phyloP scores from a whole-genome alignment of 1,140 invertebrate species.

The Hylyphantes graminicola region DNA sequence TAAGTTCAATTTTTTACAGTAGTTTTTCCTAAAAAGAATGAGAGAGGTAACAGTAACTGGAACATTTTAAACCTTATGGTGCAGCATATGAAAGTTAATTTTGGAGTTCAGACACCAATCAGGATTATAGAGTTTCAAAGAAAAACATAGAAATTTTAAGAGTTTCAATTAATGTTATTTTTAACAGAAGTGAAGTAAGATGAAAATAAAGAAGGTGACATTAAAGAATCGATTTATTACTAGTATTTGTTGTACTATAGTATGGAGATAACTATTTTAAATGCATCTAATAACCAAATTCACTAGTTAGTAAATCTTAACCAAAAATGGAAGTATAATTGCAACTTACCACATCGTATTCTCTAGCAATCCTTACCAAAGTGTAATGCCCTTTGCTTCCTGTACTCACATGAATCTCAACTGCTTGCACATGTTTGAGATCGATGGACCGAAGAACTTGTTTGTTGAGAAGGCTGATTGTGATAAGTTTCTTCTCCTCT shows the following conservation, averaged over 20 bases:
- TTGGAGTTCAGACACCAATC: too few species aligned
- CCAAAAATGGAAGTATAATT: not conserved
- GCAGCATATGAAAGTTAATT: too few species aligned
- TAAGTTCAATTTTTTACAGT: too few species aligned
- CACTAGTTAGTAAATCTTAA: not conserved
- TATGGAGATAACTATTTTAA: not conserved
- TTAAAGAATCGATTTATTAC: not conserved
- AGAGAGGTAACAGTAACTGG: too few species aligned
- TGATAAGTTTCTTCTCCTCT: conserved; percentile 63
- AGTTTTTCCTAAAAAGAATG: too few species aligned
- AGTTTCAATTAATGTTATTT: too few species aligned
- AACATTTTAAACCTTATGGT: too few species aligned
- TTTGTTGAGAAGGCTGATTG: conserved; percentile 66
- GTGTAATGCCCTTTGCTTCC: conserved; percentile 65
- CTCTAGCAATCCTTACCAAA: conserved; percentile 72
- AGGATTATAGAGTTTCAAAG: too few species aligned
- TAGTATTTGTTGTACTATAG: not conserved
- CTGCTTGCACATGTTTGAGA: conserved; percentile 63
- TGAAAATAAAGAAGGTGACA: too few species aligned
- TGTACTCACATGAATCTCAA: conserved; percentile 64
- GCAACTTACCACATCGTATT: conserved; percentile 72
- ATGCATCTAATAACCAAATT: not conserved
- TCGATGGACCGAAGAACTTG: conserved; percentile 67
- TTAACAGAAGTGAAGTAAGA: too few species aligned
- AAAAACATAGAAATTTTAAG: too few species aligned